Conservation (phyloP, 2,797 vertebrate genomes). For the Lithobates pipiens region DNA sequence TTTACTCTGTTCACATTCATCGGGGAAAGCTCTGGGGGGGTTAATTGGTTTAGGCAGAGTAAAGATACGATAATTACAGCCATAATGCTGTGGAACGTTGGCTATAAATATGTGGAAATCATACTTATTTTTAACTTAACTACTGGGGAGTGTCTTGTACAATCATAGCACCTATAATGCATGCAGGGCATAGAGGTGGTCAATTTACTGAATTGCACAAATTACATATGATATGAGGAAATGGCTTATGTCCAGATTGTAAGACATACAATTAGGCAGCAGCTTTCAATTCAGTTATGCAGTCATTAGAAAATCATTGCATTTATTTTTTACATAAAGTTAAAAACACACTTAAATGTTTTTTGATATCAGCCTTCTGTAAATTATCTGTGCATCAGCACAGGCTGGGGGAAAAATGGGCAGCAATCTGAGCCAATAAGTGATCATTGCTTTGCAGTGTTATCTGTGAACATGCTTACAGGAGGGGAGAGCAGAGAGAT, state of each 20-base stretch:
- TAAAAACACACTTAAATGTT: neutral
- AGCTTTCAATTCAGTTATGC: neutral
- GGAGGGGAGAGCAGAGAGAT: no score
- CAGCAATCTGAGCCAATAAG: neutral
- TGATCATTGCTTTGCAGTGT: neutral
- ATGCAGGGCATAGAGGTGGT: neutral
- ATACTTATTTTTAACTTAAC: conserved; percentile 5
- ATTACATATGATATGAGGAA: neutral
- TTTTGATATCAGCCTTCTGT: no score
- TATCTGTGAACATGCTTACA: neutral
- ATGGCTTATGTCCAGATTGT: neutral
- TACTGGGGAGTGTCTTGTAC: neutral
- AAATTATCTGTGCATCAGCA: no score
- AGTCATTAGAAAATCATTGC: neutral
- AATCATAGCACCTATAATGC: neutral
- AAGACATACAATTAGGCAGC: neutral
- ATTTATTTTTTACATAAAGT: neutral
- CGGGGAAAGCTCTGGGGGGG: conserved; percentile 10
- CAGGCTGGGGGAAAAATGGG: neutral
- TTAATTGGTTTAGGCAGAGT: conserved; percentile 39
- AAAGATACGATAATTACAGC: conserved; percentile 35
- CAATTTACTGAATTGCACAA: neutral
- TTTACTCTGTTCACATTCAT: conserved; percentile 19
- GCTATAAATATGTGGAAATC: conserved; percentile 22
- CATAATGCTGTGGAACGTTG: conserved; percentile 4